phyloP scores from a whole-genome alignment of 1,140 invertebrate genomes.

The Achatina immaculata region DNA sequence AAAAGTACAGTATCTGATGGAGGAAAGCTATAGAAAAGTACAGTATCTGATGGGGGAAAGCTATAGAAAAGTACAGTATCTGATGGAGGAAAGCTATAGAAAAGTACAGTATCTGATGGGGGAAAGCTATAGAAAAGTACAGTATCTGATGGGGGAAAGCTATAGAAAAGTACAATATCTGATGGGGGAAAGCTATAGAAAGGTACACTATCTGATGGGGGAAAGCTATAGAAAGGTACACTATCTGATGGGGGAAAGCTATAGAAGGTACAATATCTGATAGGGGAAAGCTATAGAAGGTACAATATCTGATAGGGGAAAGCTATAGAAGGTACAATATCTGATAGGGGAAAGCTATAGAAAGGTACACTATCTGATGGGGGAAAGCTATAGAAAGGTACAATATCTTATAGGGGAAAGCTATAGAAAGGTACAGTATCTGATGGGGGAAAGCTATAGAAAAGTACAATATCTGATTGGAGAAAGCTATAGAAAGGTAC shows the following conservation, averaged over 20 bases:
- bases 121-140: background rate
- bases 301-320: background rate
- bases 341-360: conserved; percentile 3
- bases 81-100: background rate
- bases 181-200: background rate
- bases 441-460: background rate
- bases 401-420: background rate
- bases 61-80: background rate
- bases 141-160: background rate
- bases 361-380: background rate
- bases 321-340: background rate
- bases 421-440: conserved; percentile 14
- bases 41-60: background rate
- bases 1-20: too few species aligned
- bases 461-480: background rate
- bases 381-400: background rate
- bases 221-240: background rate
- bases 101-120: background rate
- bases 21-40: background rate
- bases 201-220: background rate
- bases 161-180: background rate
- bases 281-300: background rate
- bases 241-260: background rate
- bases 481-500: background rate
- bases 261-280: background rate